Base-by-base conservation (phyloP, 1,140 invertebrate species). In the Papilio aristodemus region DNA sequence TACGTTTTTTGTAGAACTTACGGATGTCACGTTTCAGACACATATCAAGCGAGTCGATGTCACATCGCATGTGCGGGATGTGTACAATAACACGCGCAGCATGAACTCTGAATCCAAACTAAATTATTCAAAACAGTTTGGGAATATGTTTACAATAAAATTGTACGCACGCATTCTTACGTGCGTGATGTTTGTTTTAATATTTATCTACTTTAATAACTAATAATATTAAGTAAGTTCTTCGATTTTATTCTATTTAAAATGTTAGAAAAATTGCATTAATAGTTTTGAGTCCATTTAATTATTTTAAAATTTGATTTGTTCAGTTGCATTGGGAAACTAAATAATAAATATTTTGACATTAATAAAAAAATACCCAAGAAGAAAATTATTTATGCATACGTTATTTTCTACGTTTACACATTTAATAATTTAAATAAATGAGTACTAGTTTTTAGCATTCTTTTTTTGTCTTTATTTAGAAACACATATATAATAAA, bases 61-160 rank as follows among this genome's bases (percentile, higher is more conserved):
- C 1, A 10, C 22, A 25, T 54, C 46, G 46, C 46, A 19, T 50
- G 43, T 22, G 19, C 46, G 46, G 46, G 46, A 54, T 54, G 22
- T 46, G 1, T 54, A 14, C 19, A 19, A 50, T 22, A 50, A 50
- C 46, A 50, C 37, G 66, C 72, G 62, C 74, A 77, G 72, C 69
- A 74, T 72, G 74, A 72, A 77, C 73, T 74, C 78, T 74, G 72
- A 70, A 62, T 70, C 63, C 41, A 74, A 80, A 83, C 79, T 84
- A 86, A 86, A 86, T 84, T 84, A 86, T 86, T 86, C 84, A 86
- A 77, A 83, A 73, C 72, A 76, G 72, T 62, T 69, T 57, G 68
- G 10, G 67, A 71, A 72, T 77, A 73, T 77, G 74, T 76, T 75
- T 76, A 77, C 71, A 71, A 78, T 75, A 69, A 46, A 25, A 59